phyloP scores from a whole-genome alignment of 53 echinoderm and acorn worm species.

The Holothuria leucospilota region DNA sequence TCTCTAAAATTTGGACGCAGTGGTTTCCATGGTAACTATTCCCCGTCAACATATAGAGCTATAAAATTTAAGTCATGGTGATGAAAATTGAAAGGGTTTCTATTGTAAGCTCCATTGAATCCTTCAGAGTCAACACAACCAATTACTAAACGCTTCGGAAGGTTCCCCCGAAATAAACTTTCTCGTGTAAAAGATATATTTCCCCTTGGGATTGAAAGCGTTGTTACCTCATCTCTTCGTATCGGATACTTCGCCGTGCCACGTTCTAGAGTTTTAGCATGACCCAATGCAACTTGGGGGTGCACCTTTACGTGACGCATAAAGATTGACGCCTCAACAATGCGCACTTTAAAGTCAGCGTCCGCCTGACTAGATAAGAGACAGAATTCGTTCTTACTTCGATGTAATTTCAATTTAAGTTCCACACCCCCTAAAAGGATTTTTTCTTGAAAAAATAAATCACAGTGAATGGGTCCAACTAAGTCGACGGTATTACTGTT shows the following conservation, averaged over 20 bases:
- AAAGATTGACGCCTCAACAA: slow-evolving; percentile 37
- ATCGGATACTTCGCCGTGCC: too few species aligned
- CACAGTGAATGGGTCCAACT: slow-evolving; percentile 51
- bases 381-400: slow-evolving; percentile 42
- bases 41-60: too few species aligned
- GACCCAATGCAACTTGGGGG: slow-evolving; percentile 60
- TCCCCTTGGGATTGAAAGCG: too few species aligned
- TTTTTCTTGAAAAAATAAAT: slow-evolving; percentile 68
- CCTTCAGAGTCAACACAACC: too few species aligned
- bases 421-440: slow-evolving; percentile 50
- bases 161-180: too few species aligned
- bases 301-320: not conserved
- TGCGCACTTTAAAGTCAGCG: slow-evolving; percentile 13
- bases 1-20: too few species aligned
- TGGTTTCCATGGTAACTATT: too few species aligned
- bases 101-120: too few species aligned
- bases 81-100: too few species aligned
- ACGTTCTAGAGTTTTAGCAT: slow-evolving; percentile 28
- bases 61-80: too few species aligned
- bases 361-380: slow-evolving; percentile 44
- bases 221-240: slow-evolving; percentile 35
- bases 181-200: too few species aligned
- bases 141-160: too few species aligned
- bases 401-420: slow-evolving; percentile 17
- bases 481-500: slow-evolving; percentile 3